Conservation (phyloP, 1,140 invertebrate genomes). For the Drosophila repleta region DNA sequence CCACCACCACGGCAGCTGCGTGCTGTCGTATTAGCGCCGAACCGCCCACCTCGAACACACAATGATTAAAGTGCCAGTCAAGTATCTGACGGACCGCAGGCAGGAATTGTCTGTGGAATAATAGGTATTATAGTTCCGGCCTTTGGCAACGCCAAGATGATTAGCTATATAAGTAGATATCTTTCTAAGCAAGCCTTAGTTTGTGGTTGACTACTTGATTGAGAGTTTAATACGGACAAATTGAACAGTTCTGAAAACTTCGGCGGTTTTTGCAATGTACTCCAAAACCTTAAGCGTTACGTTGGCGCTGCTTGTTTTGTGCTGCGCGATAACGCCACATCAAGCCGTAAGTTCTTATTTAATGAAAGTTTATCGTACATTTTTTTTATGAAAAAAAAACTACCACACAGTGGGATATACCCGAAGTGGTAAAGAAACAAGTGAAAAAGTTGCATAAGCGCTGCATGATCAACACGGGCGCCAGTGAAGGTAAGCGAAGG, state of each 20-base stretch:
- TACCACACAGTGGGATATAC: conserved; percentile 44
- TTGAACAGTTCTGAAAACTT: background rate
- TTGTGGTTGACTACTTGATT: conserved; percentile 1
- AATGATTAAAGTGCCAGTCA: conserved; percentile 82
- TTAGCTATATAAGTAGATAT: conserved; percentile 46
- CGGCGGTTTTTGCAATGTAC: conserved; percentile 30
- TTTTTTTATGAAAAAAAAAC: background rate
- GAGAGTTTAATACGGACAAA: conserved; percentile 1
- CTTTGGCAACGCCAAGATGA: background rate
- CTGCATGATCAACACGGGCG: conserved; percentile 59
- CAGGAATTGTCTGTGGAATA: conserved; percentile 71
- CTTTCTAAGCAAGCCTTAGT: conserved; percentile 31
- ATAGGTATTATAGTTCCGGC: conserved; percentile 46
- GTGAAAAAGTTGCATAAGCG: conserved; percentile 56
- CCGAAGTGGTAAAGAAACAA: conserved; percentile 54
- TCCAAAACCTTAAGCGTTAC: conserved; percentile 22
- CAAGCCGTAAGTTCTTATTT: conserved; percentile 38
- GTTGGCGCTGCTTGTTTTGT: conserved; percentile 35
- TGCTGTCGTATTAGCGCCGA: conserved; percentile 75
- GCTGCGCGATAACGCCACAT: conserved; percentile 11
- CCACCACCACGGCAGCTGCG: conserved; percentile 73
- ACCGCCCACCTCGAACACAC: conserved; percentile 70
- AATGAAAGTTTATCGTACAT: background rate
- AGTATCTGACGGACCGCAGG: conserved; percentile 75
- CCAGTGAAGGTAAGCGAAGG: conserved; percentile 46